A percentile compares a stretch with the other conserved stretches of the same genome.
These are phyloP conservation scores for Zele albiditarsus DNA, from an alignment of 2,888 invertebrate species.

Conservation along the genomic window DNA sequence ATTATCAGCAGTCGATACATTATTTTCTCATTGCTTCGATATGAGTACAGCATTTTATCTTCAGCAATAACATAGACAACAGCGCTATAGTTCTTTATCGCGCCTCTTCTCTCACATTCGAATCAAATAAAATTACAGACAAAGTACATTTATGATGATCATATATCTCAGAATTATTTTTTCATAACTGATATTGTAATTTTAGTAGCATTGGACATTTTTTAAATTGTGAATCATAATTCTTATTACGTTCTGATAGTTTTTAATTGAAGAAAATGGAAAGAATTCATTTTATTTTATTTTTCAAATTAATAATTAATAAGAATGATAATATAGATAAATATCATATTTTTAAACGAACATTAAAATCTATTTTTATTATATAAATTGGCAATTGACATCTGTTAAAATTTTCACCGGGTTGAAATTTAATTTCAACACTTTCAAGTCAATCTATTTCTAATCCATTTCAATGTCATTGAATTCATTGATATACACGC, in stretches of 20 bases:
- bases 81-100: neutral
- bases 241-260: too few species aligned
- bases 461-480: conserved; percentile 54
- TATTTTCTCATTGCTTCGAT: neutral
- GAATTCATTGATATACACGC: conserved; percentile 49
- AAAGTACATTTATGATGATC: too few species aligned
- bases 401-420: conserved; percentile 54
- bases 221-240: too few species aligned
- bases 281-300: too few species aligned
- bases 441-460: conserved; percentile 52
- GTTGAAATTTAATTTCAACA: conserved; percentile 49
- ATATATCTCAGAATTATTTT: too few species aligned
- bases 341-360: neutral
- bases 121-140: too few species aligned
- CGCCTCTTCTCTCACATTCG: too few species aligned
- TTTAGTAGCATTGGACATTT: too few species aligned
- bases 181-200: too few species aligned
- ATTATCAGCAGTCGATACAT: conserved; percentile 5
- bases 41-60: neutral
- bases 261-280: too few species aligned
- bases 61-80: neutral
- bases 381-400: conserved; percentile 66
- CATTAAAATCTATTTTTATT: conserved; percentile 54
- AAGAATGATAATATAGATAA: too few species aligned
- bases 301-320: too few species aligned